These are phyloP conservation scores for Synanthedon vespiformis DNA, from an alignment of 2,888 invertebrate genomes.

Conservation along the genomic window DNA sequence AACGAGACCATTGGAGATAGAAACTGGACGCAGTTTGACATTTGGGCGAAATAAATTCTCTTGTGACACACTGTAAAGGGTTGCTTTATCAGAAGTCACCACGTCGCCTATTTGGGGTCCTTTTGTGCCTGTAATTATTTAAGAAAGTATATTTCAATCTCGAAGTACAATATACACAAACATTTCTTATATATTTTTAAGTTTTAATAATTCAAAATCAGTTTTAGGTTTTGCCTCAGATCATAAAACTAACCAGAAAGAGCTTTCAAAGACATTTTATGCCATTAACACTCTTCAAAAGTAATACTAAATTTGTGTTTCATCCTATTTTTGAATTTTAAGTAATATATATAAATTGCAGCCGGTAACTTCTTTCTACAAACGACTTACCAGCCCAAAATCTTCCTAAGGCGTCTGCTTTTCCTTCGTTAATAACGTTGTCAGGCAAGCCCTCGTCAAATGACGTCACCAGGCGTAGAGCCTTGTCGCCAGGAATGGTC, in stretches of 20 bases:
- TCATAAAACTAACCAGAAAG: too few species aligned
- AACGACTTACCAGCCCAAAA: constrained; percentile 69
- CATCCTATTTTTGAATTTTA: too few species aligned
- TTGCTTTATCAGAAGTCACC: constrained; percentile 59
- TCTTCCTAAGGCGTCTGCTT: constrained; percentile 73
- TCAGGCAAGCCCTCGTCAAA: constrained; percentile 43
- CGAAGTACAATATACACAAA: too few species aligned
- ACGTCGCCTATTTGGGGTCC: constrained; percentile 66
- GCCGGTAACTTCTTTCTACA: too few species aligned
- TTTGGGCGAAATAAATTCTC: constrained; percentile 23
- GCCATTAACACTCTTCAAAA: too few species aligned
- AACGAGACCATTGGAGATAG: constrained; percentile 80
- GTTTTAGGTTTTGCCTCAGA: too few species aligned
- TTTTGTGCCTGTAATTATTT: constrained; percentile 65
- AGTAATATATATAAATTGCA: too few species aligned
- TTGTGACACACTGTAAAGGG: constrained; percentile 65
- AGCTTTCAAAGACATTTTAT: too few species aligned
- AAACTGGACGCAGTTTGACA: constrained; percentile 48
- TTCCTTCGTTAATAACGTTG: constrained; percentile 75
- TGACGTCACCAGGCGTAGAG: constrained; percentile 33
- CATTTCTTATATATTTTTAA: too few species aligned
- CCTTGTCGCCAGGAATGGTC: constrained; percentile 42
- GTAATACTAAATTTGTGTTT: too few species aligned
- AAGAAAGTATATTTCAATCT: neutral
- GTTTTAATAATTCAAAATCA: too few species aligned